A percentile compares a stretch with the other conserved stretches of the same genome.
phyloP scores from a whole-genome alignment of 2,113 vertebrate genomes.

The Catharus fuscescens region DNA sequence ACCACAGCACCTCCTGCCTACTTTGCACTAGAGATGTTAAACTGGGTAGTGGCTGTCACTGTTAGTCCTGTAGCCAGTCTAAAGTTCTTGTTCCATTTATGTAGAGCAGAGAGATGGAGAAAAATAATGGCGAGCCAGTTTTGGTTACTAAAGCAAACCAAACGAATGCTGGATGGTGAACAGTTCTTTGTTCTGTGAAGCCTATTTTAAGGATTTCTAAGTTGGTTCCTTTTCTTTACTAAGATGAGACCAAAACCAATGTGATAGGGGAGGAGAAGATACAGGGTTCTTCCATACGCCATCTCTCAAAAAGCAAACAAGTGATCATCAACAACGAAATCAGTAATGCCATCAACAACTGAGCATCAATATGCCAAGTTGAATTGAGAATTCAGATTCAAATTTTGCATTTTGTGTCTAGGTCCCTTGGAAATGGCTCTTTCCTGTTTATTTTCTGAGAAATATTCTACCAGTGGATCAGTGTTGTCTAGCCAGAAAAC shows the following conservation, averaged over 20 bases:
- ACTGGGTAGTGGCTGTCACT: background rate
- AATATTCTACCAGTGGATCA: background rate
- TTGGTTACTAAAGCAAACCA: background rate
- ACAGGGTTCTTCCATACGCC: background rate
- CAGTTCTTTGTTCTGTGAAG: background rate
- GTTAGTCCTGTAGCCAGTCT: background rate
- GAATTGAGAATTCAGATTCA: background rate
- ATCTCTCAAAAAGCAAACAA: background rate
- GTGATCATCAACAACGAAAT: background rate
- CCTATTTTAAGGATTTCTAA: background rate
- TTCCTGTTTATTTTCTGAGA: background rate
- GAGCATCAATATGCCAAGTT: background rate
- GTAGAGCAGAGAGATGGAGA: background rate
- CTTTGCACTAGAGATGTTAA: background rate
- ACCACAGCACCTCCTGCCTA: background rate
- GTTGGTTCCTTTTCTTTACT: background rate
- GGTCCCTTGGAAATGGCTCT: background rate
- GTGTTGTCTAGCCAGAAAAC: background rate
- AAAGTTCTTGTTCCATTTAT: background rate
- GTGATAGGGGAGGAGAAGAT: background rate
- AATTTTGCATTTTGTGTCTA: background rate
- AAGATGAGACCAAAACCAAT: background rate
- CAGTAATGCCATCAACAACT: background rate
- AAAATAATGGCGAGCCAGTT: background rate
- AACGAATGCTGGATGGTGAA: background rate